phyloP scores from a whole-genome alignment of 2,113 vertebrate genomes.

The Ceratotherium simum region DNA sequence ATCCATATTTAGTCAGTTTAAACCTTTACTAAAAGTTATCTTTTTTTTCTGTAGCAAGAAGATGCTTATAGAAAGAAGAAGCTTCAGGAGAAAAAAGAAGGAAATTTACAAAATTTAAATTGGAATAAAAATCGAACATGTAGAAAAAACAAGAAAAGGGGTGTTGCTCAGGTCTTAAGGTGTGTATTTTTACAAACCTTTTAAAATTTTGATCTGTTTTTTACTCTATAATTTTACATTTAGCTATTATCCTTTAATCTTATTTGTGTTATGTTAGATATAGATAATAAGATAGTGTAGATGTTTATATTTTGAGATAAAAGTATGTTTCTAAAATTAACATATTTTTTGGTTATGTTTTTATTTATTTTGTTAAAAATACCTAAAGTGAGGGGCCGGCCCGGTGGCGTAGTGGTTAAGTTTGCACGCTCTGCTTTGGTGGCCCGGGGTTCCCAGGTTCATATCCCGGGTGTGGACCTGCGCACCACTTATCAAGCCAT shows the following conservation, averaged over 20 bases:
- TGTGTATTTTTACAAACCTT: constrained; percentile 42
- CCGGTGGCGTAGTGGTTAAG: too few species aligned
- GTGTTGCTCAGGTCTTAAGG: constrained; percentile 81
- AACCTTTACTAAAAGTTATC: neutral
- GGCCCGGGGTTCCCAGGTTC: too few species aligned
- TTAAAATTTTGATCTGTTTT: neutral
- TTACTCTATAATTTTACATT: neutral
- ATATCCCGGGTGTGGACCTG: too few species aligned
- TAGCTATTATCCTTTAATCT: neutral
- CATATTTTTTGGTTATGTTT: neutral
- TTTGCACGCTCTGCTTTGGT: too few species aligned
- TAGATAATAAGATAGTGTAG: neutral
- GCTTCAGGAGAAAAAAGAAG: constrained; percentile 91
- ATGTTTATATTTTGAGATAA: neutral
- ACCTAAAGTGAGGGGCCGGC: neutral
- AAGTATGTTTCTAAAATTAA: neutral
- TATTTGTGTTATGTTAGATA: neutral
- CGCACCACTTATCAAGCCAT: too few species aligned
- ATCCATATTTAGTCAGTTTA: neutral
- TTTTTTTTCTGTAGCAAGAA: constrained; percentile 86
- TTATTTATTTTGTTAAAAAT: constrained; percentile 10
- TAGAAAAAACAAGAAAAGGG: constrained; percentile 94
- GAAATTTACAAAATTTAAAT: constrained; percentile 85
- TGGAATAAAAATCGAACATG: constrained; percentile 92
- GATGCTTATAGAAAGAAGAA: constrained; percentile 90